Evolutionary conservation across 2,888 invertebrate genomes (phyloP).

Genomic region (Temnothorax ravouxi): DNA sequence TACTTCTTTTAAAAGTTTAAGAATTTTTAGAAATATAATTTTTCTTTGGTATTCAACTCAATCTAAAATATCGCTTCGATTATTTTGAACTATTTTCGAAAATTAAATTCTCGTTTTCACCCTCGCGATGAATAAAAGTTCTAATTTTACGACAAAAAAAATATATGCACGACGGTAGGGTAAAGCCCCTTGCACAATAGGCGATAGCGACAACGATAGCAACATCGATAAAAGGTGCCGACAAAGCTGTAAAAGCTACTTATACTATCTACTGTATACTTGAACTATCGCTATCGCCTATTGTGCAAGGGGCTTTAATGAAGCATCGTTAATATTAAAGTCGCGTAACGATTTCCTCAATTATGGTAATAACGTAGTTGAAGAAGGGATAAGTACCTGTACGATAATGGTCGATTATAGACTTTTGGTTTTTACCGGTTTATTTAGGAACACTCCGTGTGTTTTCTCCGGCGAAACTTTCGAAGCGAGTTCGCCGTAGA

Average conservation of each 20-base stretch:
- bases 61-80: not conserved
- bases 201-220: too few species aligned
- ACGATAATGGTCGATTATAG: not conserved
- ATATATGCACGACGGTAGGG: not conserved
- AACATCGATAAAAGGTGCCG: too few species aligned
- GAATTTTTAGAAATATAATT: not conserved
- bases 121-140: too few species aligned
- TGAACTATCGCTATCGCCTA: too few species aligned
- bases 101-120: not conserved
- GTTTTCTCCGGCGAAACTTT: constrained; percentile 1
- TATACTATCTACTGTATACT: too few species aligned
- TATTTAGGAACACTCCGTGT: not conserved
- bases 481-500: not conserved
- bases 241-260: too few species aligned
- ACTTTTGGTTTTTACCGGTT: not conserved
- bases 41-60: not conserved
- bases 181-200: too few species aligned
- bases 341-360: constrained; percentile 3
- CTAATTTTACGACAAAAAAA: not conserved
- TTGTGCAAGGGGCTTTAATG: not conserved
- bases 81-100: not conserved
- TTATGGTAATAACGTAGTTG: not conserved
- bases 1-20: not conserved
- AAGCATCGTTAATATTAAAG: not conserved
- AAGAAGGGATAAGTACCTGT: not conserved